These are phyloP conservation scores for Orthosia cruda DNA, from an alignment of 2,888 invertebrate genomes.

Conservation along the genomic window DNA sequence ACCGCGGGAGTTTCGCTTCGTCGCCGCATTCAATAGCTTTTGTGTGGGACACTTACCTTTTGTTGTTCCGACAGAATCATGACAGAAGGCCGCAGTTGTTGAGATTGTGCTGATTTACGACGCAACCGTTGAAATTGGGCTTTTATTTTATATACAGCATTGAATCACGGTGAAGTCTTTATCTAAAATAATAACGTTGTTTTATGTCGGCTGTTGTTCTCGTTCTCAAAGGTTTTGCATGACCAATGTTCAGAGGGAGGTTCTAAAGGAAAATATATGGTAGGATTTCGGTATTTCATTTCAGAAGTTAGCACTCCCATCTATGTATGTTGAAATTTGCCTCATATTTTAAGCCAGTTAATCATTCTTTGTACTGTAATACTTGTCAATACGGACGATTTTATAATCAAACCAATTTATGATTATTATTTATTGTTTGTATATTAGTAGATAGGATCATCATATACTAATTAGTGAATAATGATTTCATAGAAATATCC, in stretches of 20 bases:
- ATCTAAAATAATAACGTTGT: slow-evolving; percentile 69
- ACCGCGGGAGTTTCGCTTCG: slow-evolving; percentile 67
- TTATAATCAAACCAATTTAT: background rate
- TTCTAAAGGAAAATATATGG: slow-evolving; percentile 22
- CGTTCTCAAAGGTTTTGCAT: slow-evolving; percentile 56
- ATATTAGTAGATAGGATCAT: background rate
- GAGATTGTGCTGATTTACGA: slow-evolving; percentile 82
- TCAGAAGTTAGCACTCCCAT: slow-evolving; percentile 13
- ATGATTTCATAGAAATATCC: background rate
- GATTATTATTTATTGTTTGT: background rate
- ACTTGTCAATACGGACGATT: no score
- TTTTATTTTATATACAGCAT: slow-evolving; percentile 68
- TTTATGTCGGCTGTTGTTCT: slow-evolving; percentile 64
- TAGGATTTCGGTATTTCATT: slow-evolving; percentile 12
- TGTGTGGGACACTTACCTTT: slow-evolving; percentile 82
- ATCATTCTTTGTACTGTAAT: no score
- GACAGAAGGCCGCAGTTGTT: slow-evolving; percentile 77
- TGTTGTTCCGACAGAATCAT: slow-evolving; percentile 79
- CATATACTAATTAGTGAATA: background rate
- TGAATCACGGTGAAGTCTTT: slow-evolving; percentile 66
- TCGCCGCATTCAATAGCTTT: slow-evolving; percentile 80
- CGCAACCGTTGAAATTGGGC: slow-evolving; percentile 75
- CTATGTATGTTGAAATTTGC: background rate
- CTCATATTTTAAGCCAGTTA: background rate
- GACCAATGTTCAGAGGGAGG: slow-evolving; percentile 40